These are phyloP conservation scores for Diphyllodes magnificus DNA, from an alignment of 2,113 vertebrate species.

Conservation along the genomic window DNA sequence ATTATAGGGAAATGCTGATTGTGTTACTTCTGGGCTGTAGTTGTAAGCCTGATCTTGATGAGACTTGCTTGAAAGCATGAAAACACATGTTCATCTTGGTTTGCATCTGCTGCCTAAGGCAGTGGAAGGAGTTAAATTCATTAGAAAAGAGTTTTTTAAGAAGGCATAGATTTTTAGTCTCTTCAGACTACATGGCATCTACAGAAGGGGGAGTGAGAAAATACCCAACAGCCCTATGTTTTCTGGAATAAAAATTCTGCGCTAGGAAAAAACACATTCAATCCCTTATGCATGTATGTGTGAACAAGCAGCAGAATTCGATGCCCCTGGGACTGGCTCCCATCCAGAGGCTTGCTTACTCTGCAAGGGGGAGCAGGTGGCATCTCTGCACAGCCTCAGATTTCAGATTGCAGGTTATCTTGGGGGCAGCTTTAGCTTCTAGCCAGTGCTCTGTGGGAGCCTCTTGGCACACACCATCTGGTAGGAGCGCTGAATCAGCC, in stretches of 20 bases:
- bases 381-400: background rate
- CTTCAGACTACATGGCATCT: background rate
- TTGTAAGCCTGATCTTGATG: background rate
- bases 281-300: background rate
- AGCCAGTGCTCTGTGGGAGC: background rate
- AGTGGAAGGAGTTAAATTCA: background rate
- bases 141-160: background rate
- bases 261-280: background rate
- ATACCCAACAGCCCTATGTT: background rate
- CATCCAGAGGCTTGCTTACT: background rate
- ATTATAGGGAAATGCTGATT: background rate
- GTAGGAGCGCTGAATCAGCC: background rate
- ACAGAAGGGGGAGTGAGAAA: background rate
- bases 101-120: background rate
- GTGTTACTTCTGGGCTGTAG: background rate
- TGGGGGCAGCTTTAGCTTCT: background rate
- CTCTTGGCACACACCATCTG: background rate
- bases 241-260: background rate
- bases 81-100: background rate
- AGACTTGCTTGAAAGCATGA: background rate
- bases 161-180: background rate
- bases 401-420: slow-evolving; percentile 12
- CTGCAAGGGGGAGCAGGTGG: slow-evolving; percentile 29
- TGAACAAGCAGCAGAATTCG: background rate
- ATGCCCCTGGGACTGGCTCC: slow-evolving; percentile 1